These are phyloP conservation scores for Drosophila affinis DNA, from an alignment of 2,888 invertebrate species.

Conservation along the genomic window DNA sequence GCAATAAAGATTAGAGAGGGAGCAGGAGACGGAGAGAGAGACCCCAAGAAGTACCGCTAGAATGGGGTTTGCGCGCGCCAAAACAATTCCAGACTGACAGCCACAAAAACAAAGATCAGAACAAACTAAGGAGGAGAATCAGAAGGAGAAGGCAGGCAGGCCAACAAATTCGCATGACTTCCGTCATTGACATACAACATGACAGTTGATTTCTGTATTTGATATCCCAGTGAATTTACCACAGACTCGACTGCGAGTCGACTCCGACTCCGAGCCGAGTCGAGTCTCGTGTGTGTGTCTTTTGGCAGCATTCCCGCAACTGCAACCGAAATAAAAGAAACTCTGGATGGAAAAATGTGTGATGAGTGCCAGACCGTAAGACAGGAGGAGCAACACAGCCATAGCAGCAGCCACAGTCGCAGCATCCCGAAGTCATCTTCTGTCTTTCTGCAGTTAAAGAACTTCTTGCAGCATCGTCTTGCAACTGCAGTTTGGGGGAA, in stretches of 20 bases:
- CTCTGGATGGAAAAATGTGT: slow-evolving; percentile 33
- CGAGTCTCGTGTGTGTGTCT: slow-evolving; percentile 37
- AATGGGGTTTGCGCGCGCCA: slow-evolving; percentile 42
- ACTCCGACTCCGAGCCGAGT: too few species aligned
- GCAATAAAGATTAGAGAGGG: slow-evolving; percentile 52
- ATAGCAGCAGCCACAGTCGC: slow-evolving; percentile 11
- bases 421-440: slow-evolving; percentile 32
- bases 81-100: slow-evolving; percentile 36
- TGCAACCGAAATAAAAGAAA: slow-evolving; percentile 10
- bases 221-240: slow-evolving; percentile 81
- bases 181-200: slow-evolving; percentile 82
- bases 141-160: slow-evolving; percentile 8
- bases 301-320: slow-evolving; percentile 19
- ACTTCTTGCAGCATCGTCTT: slow-evolving; percentile 17
- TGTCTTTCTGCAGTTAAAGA: slow-evolving; percentile 28
- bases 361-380: slow-evolving; percentile 50
- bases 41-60: slow-evolving; percentile 31
- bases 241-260: slow-evolving; percentile 27
- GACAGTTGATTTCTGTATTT: slow-evolving; percentile 82
- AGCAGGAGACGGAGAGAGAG: background rate
- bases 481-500: slow-evolving; percentile 45
- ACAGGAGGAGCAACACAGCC: slow-evolving; percentile 39
- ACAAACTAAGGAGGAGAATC: slow-evolving; percentile 8
- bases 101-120: slow-evolving; percentile 10
- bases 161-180: slow-evolving; percentile 67